Evolutionary conservation across 2,797 vertebrate genomes (phyloP).

Genomic region (Acomys russatus): DNA sequence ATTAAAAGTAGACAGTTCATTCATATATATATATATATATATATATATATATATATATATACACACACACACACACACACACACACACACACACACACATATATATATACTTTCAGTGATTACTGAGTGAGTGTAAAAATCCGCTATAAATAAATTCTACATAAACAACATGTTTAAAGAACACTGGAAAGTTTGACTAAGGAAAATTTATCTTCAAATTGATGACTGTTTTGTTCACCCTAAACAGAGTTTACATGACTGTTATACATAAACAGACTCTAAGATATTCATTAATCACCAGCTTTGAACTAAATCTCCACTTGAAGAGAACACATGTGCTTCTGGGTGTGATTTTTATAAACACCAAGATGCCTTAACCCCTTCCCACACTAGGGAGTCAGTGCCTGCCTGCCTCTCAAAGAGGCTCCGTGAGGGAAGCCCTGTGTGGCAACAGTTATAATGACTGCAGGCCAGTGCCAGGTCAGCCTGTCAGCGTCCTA

Average conservation of each 20-base stretch:
- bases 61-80: constrained; percentile 83
- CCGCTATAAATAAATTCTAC: constrained; percentile 81
- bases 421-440: neutral
- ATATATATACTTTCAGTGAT: constrained; percentile 77
- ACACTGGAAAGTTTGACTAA: constrained; percentile 83
- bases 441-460: neutral
- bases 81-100: constrained; percentile 79
- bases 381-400: constrained; percentile 19
- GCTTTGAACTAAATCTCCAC: constrained; percentile 78
- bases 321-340: constrained; percentile 74
- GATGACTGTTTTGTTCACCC: constrained; percentile 78
- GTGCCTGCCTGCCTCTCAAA: constrained; percentile 14
- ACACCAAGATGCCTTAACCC: constrained; percentile 59
- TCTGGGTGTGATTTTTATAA: constrained; percentile 74
- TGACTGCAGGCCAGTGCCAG: neutral
- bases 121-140: constrained; percentile 75
- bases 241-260: constrained; percentile 69
- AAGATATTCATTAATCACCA: constrained; percentile 81
- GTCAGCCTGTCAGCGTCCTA: neutral
- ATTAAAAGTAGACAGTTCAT: constrained; percentile 84
- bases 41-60: constrained; percentile 76
- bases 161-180: constrained; percentile 83
- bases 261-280: constrained; percentile 75
- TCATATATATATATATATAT: constrained; percentile 81
- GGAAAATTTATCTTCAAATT: constrained; percentile 84